These are phyloP conservation scores for Heteronetta atricapilla DNA, from an alignment of 2,113 vertebrate genomes.

Conservation along the genomic window DNA sequence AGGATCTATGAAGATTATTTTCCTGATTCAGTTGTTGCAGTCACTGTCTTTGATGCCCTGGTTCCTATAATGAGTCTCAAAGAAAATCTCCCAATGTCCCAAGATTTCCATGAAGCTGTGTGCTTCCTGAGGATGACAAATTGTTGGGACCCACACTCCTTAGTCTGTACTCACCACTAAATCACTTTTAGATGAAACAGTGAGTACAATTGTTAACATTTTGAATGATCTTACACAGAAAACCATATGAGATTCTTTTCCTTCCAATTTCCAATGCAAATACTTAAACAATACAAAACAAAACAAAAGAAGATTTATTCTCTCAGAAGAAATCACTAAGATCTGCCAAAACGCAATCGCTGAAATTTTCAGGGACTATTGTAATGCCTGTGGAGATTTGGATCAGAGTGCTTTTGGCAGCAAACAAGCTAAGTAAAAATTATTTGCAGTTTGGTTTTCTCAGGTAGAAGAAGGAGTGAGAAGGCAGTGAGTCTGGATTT, in stretches of 20 bases:
- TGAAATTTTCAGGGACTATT: not conserved
- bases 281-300: not conserved
- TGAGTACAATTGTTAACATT: not conserved
- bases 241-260: not conserved
- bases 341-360: not conserved
- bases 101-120: not conserved
- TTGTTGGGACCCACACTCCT: not conserved
- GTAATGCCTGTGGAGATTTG: not conserved
- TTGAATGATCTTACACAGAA: not conserved
- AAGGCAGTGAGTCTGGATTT: not conserved
- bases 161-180: not conserved
- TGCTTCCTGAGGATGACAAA: not conserved
- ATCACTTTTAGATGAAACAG: not conserved
- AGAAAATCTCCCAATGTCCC: not conserved
- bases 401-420: not conserved
- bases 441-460: not conserved
- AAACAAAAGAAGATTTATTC: not conserved
- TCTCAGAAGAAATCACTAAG: not conserved
- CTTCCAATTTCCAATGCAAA: not conserved
- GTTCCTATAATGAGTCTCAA: not conserved
- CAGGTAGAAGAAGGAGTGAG: not conserved
- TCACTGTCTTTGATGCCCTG: not conserved
- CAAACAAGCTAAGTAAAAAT: not conserved
- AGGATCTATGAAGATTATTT: not conserved
- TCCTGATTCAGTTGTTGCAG: not conserved